phyloP scores from a whole-genome alignment of 2,888 invertebrate genomes.

The Drosophila meridiana region DNA sequence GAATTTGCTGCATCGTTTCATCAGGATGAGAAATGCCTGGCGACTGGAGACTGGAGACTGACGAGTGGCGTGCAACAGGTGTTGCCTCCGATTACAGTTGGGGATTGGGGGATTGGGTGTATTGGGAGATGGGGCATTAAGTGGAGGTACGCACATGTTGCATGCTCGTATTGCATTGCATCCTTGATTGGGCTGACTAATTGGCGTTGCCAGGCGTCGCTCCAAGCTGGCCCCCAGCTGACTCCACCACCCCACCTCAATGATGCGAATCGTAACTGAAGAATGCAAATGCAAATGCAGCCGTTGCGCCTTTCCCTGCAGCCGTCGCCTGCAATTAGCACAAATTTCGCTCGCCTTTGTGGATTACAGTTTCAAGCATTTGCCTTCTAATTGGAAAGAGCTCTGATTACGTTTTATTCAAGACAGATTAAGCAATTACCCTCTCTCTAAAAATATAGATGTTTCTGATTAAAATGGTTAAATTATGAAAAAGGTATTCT shows the following conservation, averaged over 20 bases:
- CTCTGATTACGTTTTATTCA: not conserved
- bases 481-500: too few relatives aligned
- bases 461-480: not conserved
- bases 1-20: conserved; percentile 11
- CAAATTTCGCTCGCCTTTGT: not conserved
- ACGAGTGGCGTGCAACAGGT: conserved; percentile 38
- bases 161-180: conserved; percentile 23
- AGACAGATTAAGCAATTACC: not conserved
- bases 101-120: too few relatives aligned
- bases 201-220: conserved; percentile 13
- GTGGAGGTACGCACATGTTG: conserved; percentile 25
- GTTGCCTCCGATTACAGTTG: conserved; percentile 12
- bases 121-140: not conserved
- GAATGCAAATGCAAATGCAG: not conserved
- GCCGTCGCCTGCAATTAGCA: not conserved
- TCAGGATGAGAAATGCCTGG: conserved; percentile 13
- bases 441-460: not conserved
- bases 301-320: not conserved
- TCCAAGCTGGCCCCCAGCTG: not conserved
- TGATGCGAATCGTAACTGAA: conserved; percentile 7
- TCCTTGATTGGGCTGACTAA: conserved; percentile 27
- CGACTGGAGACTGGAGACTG: not conserved
- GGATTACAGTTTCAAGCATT: not conserved
- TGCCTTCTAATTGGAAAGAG: not conserved
- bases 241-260: not conserved